Evolutionary conservation across 2,797 vertebrate genomes (phyloP).

Genomic region (Galagoides demidoff): DNA sequence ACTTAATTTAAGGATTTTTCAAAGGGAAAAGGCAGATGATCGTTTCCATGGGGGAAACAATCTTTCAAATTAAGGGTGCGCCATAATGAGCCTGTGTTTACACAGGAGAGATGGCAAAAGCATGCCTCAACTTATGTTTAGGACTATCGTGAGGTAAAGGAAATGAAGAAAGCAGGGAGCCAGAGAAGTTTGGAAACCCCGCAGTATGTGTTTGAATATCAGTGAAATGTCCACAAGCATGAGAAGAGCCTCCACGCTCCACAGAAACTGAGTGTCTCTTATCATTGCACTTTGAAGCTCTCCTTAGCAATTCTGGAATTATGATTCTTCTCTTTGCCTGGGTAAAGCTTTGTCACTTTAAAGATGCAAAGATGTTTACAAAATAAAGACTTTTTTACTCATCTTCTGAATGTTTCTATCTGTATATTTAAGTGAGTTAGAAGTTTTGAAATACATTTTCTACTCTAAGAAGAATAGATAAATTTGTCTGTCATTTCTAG

Average conservation of each 20-base stretch:
- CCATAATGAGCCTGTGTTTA: not conserved
- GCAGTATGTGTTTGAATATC: not conserved
- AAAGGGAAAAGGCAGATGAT: not conserved
- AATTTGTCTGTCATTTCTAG: slow-evolving; percentile 22
- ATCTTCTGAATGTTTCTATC: slow-evolving; percentile 19
- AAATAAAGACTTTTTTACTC: slow-evolving; percentile 31
- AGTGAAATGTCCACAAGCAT: not conserved
- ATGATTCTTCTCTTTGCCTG: not conserved
- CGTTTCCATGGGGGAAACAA: not conserved
- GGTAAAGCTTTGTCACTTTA: slow-evolving; percentile 16
- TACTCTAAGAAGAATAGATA: slow-evolving; percentile 26
- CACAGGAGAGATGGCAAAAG: not conserved
- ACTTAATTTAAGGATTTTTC: not conserved
- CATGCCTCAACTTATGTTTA: not conserved
- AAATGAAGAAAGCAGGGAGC: not conserved
- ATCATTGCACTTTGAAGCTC: not conserved
- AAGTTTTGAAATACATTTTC: slow-evolving; percentile 22
- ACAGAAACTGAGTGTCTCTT: not conserved
- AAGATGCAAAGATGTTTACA: slow-evolving; percentile 17
- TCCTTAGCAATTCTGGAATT: not conserved
- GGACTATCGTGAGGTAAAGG: not conserved
- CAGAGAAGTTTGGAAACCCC: not conserved
- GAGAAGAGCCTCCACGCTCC: not conserved
- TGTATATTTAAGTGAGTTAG: slow-evolving; percentile 35
- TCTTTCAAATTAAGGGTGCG: slow-evolving; percentile 13